Evolutionary conservation across 2,113 vertebrate species (phyloP).

Genomic region (Leptodactylus fuscus): DNA sequence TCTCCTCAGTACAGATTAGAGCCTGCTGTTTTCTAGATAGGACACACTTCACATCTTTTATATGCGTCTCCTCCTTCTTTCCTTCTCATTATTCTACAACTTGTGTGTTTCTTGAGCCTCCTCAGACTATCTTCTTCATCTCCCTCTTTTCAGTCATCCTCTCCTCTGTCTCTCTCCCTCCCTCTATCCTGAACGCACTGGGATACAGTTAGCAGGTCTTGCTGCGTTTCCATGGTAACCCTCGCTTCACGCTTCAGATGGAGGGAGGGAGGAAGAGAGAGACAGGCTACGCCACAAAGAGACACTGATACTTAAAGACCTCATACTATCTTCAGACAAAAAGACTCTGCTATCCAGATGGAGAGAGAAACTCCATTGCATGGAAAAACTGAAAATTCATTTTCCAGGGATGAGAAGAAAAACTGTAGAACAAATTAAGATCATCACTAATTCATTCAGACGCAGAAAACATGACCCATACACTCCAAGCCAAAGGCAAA

Average conservation of each 20-base stretch:
- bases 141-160: conserved; percentile 67
- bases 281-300: conserved; percentile 50
- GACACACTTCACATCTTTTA: neutral
- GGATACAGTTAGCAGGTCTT: conserved; percentile 54
- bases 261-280: conserved; percentile 54
- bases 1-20: neutral
- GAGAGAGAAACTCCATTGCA: neutral
- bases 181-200: conserved; percentile 54
- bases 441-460: neutral
- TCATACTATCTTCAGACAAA: conserved; percentile 9
- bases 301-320: conserved; percentile 45
- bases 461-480: neutral
- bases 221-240: conserved; percentile 55
- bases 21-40: neutral
- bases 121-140: conserved; percentile 33
- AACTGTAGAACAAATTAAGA: neutral
- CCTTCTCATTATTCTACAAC: conserved; percentile 14
- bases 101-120: conserved; percentile 21
- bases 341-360: neutral
- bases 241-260: conserved; percentile 52
- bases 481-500: neutral
- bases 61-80: neutral
- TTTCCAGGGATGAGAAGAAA: neutral
- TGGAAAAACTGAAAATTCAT: neutral
- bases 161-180: conserved; percentile 55